A percentile compares a stretch with the other conserved stretches of the same genome.
These are phyloP conservation scores for Alligator sinensis DNA, from an alignment of 2,113 vertebrate genomes.

Conservation along the genomic window DNA sequence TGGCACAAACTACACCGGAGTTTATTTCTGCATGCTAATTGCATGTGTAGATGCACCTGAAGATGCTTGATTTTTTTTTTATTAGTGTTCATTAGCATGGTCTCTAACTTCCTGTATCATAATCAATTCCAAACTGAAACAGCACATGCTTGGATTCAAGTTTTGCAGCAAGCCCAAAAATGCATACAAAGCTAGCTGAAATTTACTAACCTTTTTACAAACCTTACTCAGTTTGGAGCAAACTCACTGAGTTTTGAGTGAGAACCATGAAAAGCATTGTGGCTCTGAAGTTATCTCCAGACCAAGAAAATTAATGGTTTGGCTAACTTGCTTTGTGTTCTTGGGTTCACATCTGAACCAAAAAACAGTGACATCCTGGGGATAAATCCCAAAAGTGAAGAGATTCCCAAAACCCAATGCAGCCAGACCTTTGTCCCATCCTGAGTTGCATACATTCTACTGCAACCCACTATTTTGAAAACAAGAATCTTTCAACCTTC, in stretches of 20 bases:
- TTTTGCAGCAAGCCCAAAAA: neutral
- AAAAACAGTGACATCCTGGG: neutral
- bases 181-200: neutral
- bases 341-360: neutral
- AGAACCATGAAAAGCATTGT: conserved; percentile 28
- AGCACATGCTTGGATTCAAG: neutral
- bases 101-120: neutral
- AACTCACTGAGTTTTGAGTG: conserved; percentile 23
- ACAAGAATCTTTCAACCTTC: neutral
- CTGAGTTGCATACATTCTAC: neutral
- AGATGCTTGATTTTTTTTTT: neutral
- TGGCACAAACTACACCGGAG: too few relatives aligned
- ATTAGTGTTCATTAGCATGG: neutral
- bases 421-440: neutral
- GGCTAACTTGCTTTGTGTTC: neutral
- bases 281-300: conserved; percentile 30
- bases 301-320: neutral
- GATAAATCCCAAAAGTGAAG: neutral
- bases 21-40: too few relatives aligned
- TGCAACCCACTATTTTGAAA: neutral
- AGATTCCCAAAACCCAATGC: neutral
- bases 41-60: too few relatives aligned
- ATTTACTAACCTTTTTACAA: neutral
- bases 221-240: conserved; percentile 2
- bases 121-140: neutral